Base-by-base conservation (phyloP, 2,113 vertebrate species). In the Passer domesticus region DNA sequence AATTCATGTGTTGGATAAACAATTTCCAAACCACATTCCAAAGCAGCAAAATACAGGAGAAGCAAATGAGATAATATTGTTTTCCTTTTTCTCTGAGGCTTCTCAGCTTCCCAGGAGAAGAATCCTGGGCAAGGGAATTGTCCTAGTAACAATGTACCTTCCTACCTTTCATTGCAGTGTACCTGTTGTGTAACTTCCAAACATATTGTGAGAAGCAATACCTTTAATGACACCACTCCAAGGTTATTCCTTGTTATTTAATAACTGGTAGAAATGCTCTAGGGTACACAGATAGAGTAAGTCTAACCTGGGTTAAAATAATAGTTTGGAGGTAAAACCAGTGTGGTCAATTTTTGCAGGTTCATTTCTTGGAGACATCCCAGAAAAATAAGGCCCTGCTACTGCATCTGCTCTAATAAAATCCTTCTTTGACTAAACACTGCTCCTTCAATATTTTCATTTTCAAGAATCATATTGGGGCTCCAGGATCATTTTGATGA, bases 391-490 rank as follows among this genome's bases (percentile, higher is more conserved):
- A 81, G 12, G 52, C 28, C n/a, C 17, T 62, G 37, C 15, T 79
- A 13, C 23, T 7, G 12, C n/a, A 64, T 52, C 81, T 35, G 62
- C 49, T 73, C 15, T 62, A 68, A 31, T 30, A 49, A 82, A 89
- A 82, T 59, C 33, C 37, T 86, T n/a, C 43, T 66, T 28, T 80
- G 59, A 64, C 46, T 91, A 44, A 82, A 27, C 17, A 19, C 37
- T 50, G 33, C 55, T 94, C 37, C 73, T 95, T 94, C 50, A 64
- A 19, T 35, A 35, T 43, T 89, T 55, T 35, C 17, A 11, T 90
- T 95, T 94, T 93, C 60, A 89, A 72, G 84, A 75, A 87, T 21
- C 75, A 46, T 31, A 69, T 77, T 46, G 76, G 78, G 88, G 55
- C 49, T 78, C 60, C 60, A 44, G 24, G n/a, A 56, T 87, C 27